Conservation (phyloP, 1,140 invertebrate genomes). For the Acromyrmex echinatior region DNA sequence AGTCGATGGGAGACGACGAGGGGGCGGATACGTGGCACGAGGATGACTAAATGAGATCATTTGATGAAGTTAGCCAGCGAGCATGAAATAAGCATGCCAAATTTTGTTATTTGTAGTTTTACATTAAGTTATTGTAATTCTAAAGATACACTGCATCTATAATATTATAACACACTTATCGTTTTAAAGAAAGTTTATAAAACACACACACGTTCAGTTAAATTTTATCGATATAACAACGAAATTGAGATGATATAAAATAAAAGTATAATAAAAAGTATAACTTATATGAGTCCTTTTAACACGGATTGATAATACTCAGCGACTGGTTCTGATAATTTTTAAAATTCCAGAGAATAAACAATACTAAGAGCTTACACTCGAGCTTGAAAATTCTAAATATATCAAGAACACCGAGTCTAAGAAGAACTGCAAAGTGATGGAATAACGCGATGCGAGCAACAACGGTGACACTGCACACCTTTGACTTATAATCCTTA, state of each 20-base stretch:
- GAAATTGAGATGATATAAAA: not conserved
- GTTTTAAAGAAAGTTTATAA: not conserved
- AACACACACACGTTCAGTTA: not conserved
- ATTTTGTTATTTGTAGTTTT: slow-evolving; percentile 22
- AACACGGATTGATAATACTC: not conserved
- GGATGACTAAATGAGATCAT: slow-evolving; percentile 84
- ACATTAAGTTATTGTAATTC: not conserved
- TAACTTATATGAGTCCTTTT: not conserved
- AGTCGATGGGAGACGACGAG: slow-evolving; percentile 69
- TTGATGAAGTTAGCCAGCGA: slow-evolving; percentile 84
- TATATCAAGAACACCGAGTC: slow-evolving; percentile 61
- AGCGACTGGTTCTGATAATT: not conserved
- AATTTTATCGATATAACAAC: not conserved
- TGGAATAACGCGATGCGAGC: slow-evolving; percentile 65
- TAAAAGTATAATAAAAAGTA: not conserved
- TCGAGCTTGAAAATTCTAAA: slow-evolving; percentile 67
- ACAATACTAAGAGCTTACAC: slow-evolving; percentile 46
- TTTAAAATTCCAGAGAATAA: slow-evolving; percentile 65
- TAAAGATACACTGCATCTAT: not conserved
- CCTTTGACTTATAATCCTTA: slow-evolving; percentile 64
- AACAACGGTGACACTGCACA: slow-evolving; percentile 53
- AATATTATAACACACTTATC: not conserved
- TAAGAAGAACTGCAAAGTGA: slow-evolving; percentile 61
- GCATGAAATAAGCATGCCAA: not conserved
- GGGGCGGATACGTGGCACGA: slow-evolving; percentile 71